Conservation (phyloP, 2,797 vertebrate genomes). For the Mus caroli region DNA sequence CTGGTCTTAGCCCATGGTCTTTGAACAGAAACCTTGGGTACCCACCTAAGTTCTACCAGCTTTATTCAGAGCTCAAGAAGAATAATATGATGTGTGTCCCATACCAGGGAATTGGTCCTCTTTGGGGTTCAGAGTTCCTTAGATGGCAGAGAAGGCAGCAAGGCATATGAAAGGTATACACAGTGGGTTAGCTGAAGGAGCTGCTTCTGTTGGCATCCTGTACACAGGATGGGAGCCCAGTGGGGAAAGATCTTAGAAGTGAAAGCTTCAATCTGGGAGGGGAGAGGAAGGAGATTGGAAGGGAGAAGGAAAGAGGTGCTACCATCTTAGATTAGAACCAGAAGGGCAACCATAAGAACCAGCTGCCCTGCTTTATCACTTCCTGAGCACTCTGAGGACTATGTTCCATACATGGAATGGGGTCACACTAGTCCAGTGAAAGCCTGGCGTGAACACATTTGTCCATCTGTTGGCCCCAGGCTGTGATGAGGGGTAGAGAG, state of each 20-base stretch:
- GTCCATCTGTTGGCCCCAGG: neutral
- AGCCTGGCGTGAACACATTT: neutral
- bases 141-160: neutral
- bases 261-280: fast-evolving
- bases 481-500: neutral
- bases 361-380: neutral
- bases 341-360: neutral
- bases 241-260: neutral
- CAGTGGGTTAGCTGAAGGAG: neutral
- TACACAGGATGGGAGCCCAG: fast-evolving
- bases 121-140: neutral
- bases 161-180: fast-evolving
- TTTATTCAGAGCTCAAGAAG: neutral
- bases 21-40: neutral
- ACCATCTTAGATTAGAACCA: neutral
- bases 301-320: fast-evolving
- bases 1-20: neutral
- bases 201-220: neutral
- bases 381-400: neutral
- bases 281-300: fast-evolving
- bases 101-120: fast-evolving
- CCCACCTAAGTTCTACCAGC: neutral
- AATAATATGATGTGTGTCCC: neutral
- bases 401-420: too few species aligned
- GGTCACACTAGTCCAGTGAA: neutral